These are phyloP conservation scores for Saturnia pavonia DNA, from an alignment of 2,888 invertebrate genomes.

Conservation along the genomic window DNA sequence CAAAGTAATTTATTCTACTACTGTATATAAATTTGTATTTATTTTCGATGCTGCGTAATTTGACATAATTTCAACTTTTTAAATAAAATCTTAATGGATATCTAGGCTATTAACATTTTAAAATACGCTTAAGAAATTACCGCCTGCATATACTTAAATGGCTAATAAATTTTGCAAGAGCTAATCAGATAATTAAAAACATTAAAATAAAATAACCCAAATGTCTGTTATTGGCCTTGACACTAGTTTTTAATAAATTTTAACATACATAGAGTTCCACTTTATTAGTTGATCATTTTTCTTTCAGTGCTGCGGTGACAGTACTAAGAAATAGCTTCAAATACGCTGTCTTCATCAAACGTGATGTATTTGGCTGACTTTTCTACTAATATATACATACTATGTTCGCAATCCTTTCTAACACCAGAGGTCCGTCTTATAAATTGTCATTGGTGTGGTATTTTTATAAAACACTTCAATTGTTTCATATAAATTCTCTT, in stretches of 20 bases:
- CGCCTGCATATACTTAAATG: not conserved
- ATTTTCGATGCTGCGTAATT: conserved; percentile 20
- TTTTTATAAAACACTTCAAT: too few relatives aligned
- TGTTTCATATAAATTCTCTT: not conserved
- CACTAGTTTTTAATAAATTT: not conserved
- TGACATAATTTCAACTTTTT: conserved; percentile 22
- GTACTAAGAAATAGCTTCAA: too few relatives aligned
- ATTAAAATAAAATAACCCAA: not conserved
- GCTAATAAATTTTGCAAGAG: not conserved
- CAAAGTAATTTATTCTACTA: not conserved
- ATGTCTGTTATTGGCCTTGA: not conserved
- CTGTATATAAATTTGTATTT: conserved; percentile 1
- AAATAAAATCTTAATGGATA: conserved; percentile 6
- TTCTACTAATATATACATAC: not conserved
- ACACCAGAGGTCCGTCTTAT: too few relatives aligned
- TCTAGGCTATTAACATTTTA: not conserved
- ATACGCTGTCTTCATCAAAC: too few relatives aligned
- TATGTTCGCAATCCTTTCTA: not conserved
- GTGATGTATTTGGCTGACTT: not conserved
- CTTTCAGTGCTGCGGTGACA: too few relatives aligned
- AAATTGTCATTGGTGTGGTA: too few relatives aligned
- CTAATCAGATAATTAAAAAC: not conserved
- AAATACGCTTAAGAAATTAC: conserved; percentile 6
- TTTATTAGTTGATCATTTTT: not conserved
- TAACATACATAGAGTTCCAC: not conserved